Conservation (phyloP, 2,113 vertebrate species). For the Glareola pratincola region DNA sequence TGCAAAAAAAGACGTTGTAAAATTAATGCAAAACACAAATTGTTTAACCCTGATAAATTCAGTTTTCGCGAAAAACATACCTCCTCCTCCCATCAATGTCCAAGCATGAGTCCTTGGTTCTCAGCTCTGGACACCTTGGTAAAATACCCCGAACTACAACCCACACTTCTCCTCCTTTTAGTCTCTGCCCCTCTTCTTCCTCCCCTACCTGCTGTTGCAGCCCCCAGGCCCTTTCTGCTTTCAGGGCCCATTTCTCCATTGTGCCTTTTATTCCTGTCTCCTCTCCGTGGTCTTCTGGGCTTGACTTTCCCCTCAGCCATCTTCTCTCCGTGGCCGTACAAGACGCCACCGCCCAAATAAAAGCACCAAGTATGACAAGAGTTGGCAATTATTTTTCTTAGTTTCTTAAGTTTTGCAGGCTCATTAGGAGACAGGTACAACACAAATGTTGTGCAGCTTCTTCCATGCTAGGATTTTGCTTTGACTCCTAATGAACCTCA, state of each 20-base stretch:
- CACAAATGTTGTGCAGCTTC: not conserved
- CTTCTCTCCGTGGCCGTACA: not conserved
- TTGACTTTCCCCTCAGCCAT: not conserved
- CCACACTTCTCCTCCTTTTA: not conserved
- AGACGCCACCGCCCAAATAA: fast-evolving
- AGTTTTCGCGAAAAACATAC: not conserved
- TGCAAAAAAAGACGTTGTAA: not conserved
- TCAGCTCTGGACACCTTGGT: not conserved
- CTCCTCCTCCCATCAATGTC: not conserved
- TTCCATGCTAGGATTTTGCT: not conserved
- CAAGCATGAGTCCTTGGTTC: not conserved
- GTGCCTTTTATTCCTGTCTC: not conserved
- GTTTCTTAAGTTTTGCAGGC: not conserved
- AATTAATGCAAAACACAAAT: not conserved
- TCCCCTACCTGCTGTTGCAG: fast-evolving
- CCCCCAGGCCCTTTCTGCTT: not conserved
- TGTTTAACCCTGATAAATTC: not conserved
- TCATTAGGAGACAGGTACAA: not conserved
- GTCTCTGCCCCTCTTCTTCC: not conserved
- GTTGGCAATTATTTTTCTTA: not conserved
- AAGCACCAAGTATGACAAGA: not conserved
- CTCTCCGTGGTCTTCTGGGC: not conserved
- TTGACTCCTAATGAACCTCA: not conserved
- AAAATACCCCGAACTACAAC: not conserved
- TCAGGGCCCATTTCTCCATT: not conserved